Evolutionary conservation across 2,888 invertebrate species (phyloP), one percentile per base, ranked within the genome.

Genomic region (Brachypalpus laphriformis): DNA sequence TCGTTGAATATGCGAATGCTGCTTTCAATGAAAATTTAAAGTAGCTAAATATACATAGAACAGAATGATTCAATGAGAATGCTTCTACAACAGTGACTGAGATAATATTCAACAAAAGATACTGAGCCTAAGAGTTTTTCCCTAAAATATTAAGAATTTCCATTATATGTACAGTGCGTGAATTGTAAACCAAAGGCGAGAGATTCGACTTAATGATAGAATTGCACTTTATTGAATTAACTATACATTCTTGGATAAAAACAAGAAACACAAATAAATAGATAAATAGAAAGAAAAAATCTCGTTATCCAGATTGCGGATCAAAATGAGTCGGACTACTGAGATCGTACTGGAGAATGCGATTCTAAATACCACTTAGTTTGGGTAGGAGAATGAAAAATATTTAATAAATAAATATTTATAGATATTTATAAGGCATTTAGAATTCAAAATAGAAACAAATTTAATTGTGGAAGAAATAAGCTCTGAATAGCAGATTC

Each of bases 1-100:
- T 76, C 40, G 51, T 56, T 56, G 51, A 22, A 72, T n/a, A 61
- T 66, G 42, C 56, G 51, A 18, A 68, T 74, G 34, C 57, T 47
- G 57, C 9, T 76, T 65, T 76, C 82, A 71, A 40, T 65, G 70
- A 70, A 76, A 70, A 54, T 37, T 49, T 25, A 47, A 66, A 66
- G 31, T 59, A 54, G 51, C 68, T 28, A 68, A 59, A 66, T 45
- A 54, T 45, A 56, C 11, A 54, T 18, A 51, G 47, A 42, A 51
- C 18, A 25, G 11, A 42, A 31, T 34, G 11, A 47, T 70, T 56
- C 70, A 77, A 54, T 77, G 70, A 61, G 70, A 59, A 66, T 31
- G 14, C 9, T 34, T 3, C 7, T 45, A 57, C 34, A 40, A 8
- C 18, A 25, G 20, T 45, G 37, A 47, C 28, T 18, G 31, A 28